phyloP scores from a whole-genome alignment of 2,888 invertebrate species.

The Lysandra bellargus region DNA sequence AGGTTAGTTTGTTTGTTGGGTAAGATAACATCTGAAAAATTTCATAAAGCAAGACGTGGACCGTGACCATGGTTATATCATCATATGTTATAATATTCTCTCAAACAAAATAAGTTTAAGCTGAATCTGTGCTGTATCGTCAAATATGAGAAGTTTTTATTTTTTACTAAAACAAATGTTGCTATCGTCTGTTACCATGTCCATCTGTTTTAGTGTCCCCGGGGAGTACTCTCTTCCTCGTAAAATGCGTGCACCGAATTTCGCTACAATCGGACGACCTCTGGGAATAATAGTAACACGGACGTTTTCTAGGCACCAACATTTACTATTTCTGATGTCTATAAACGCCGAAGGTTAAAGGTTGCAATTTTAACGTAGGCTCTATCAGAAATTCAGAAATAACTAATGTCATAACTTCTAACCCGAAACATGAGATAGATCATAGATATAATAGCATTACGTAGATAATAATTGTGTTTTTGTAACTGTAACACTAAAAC shows the following conservation, averaged over 20 bases:
- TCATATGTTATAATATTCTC: not conserved
- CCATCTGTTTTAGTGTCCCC: not conserved
- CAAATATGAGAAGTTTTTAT: not conserved
- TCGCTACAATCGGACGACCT: not conserved
- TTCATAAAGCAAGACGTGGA: too few relatives aligned
- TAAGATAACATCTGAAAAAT: not conserved
- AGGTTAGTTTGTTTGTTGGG: too few relatives aligned
- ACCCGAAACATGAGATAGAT: not conserved
- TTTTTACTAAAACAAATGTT: not conserved
- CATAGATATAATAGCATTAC: not conserved
- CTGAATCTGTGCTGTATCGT: not conserved
- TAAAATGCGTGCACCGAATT: constrained; percentile 8
- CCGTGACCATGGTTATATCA: not conserved
- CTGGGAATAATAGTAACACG: not conserved
- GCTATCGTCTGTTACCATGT: not conserved
- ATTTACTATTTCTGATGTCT: not conserved
- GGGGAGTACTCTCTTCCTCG: not conserved
- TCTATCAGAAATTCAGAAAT: not conserved
- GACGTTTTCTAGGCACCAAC: not conserved
- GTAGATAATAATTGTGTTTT: not conserved
- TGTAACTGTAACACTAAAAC: not conserved
- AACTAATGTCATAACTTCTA: not conserved
- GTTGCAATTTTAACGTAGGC: not conserved
- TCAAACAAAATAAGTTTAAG: not conserved
- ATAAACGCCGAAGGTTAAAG: not conserved